Base-by-base conservation (phyloP, 2,113 vertebrate genomes). In the Gasterosteus nipponicus region DNA sequence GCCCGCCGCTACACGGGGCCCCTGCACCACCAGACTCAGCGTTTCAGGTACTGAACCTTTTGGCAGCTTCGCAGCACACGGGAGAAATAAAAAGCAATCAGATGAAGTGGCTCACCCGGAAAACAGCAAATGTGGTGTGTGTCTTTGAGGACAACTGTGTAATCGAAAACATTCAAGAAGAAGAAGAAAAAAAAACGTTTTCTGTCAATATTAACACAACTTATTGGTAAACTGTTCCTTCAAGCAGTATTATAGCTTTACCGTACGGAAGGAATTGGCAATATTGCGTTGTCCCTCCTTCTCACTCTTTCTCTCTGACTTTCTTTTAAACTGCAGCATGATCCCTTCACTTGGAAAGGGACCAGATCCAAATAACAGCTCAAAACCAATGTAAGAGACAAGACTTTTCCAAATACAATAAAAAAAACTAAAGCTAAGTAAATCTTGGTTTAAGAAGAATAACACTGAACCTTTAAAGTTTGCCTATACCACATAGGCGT, bases 21-120 rank as follows among this genome's bases (percentile, higher is more conserved):
- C 15, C 92, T 98, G 86, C 97, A 96, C 88, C 96, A 97, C 84
- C 96, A 98, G 90, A 96, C 97, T 10, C 97, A 98, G 88, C 95
- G 97, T 71, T 98, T 98, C 96, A 96, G 97, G 97, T 98, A 95
- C 89, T 87, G 83, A 89, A 80, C 70, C 78, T 75, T 56, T 68
- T 9, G 72, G 74, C 74, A 49, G 22, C 51, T 49, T 39, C 77
- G 60, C 35, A 26, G 33, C 22, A 10, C 65, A 44, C 63, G 59
- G 71, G 44, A 70, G 42, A 71, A 26, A 73, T 3, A 66, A 2
- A 47, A 33, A 47, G 26, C 35, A 19, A 57, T 42, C 19, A 67
- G 31, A 73, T 59, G 65, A 74, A 62, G 64, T 78, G 54, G 72
- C 78, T 80, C 69, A 57, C 18, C 22, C 2, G 29, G 64, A 71